These are phyloP conservation scores for Magallana ariakensis DNA, from an alignment of 1,140 invertebrate genomes.

Conservation along the genomic window DNA sequence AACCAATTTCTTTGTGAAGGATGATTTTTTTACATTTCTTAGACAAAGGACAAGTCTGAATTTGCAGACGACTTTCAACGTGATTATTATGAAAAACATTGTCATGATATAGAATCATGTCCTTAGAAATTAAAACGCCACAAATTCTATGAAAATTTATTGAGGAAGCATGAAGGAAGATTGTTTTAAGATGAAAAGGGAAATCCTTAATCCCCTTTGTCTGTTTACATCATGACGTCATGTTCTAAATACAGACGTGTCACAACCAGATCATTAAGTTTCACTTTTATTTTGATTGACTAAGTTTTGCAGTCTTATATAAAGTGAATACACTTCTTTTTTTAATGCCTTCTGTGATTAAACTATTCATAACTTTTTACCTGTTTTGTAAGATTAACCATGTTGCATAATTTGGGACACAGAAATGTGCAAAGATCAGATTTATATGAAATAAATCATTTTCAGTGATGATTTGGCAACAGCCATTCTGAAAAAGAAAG, in stretches of 20 bases:
- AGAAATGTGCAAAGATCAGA: no score
- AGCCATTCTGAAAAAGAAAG: constrained; percentile 98
- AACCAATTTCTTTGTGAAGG: not conserved
- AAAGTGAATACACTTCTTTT: no score
- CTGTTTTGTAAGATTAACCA: no score
- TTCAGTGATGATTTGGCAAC: constrained; percentile 94
- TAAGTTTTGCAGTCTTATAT: no score
- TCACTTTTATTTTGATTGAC: not conserved
- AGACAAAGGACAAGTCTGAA: constrained; percentile 26
- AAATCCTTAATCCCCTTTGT: constrained; percentile 28
- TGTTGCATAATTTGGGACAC: no score
- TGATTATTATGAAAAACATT: no score
- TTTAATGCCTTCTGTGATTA: no score
- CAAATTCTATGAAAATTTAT: no score
- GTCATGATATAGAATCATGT: no score
- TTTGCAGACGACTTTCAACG: not conserved
- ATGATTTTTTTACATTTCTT: not conserved
- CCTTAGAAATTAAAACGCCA: no score
- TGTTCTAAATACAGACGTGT: constrained; percentile 40
- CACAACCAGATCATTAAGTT: constrained; percentile 15
- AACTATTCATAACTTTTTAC: no score
- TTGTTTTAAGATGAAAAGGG: not conserved
- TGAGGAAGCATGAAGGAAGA: no score
- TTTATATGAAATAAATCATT: not conserved
- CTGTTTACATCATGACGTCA: constrained; percentile 40